Base-by-base conservation (phyloP, 1,140 invertebrate genomes). In the Eufriesea mexicana region DNA sequence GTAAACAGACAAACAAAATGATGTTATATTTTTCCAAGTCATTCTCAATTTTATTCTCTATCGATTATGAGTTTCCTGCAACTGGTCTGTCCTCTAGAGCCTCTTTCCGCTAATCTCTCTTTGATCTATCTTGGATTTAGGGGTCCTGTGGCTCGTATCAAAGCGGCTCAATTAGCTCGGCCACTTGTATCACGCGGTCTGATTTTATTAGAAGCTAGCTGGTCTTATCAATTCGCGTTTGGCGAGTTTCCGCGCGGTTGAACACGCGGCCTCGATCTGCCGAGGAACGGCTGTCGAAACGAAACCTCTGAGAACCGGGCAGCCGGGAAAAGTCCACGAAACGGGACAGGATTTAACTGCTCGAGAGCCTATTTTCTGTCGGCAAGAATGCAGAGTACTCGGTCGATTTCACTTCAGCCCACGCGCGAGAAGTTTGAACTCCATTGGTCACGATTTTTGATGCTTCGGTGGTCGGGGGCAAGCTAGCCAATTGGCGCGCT, bases 181-280 rank as follows among this genome's bases (percentile, higher is more conserved):
- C 28, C 16, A 42, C 8, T 20, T 14, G 18, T 8, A 45, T 12
- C 28, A 18, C 2, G 25, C 10, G 45, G 49, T 47, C 45, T 14
- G 23, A 61, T 72, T 47, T n/a, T 49, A 66, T 55, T 64, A 54
- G 49, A 14, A 45, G 20, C 67, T 23, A 42, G 57, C 35, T 23
- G 55, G 35, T 45, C 71, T 80, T 74, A 61, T 64, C 59, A 42
- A 42, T 54, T 45, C 70, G 47, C 59, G 57, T 35, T 35, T 35
- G 35, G 35, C 47, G 12, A 20, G 49, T 64, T 64, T 80, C 70
- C 62, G 42, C 79, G 70, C 59, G 70, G 25, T n/a, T 74, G 79
- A 74, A 47, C 67, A 35, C 47, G 20, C 68, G 78, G 62, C 68
- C 78, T 72, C 67, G 78, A 72, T 79, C 67, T 12, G 16, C 10